These are phyloP conservation scores for Conomelus anceps DNA, from an alignment of 2,888 invertebrate genomes.

Conservation along the genomic window DNA sequence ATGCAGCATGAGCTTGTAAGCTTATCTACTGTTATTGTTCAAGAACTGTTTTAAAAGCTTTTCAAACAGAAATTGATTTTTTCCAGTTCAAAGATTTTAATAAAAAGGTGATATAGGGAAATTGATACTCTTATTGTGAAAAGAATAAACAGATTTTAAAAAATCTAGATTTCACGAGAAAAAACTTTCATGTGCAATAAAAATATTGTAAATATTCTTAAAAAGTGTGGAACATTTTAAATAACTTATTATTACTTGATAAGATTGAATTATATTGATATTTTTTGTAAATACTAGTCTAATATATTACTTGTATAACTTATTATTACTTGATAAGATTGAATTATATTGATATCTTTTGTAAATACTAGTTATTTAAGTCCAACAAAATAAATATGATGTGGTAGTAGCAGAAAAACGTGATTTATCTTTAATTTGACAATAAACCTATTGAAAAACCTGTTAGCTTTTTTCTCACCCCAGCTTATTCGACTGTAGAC, in stretches of 20 bases:
- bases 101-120: too few relatives aligned
- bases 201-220: neutral
- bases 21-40: too few relatives aligned
- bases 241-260: neutral
- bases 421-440: constrained; percentile 9
- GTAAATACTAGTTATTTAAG: neutral
- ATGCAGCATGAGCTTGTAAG: too few relatives aligned
- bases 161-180: too few relatives aligned
- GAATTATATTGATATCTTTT: neutral
- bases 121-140: too few relatives aligned
- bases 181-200: neutral
- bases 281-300: neutral
- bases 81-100: too few relatives aligned
- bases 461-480: neutral
- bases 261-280: neutral
- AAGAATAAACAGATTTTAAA: too few relatives aligned
- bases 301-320: too few relatives aligned
- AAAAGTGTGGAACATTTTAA: neutral
- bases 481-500: neutral
- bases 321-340: too few relatives aligned
- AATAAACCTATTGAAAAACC: neutral
- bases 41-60: too few relatives aligned
- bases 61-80: too few relatives aligned
- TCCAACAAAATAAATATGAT: neutral
- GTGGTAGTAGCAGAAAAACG: neutral